Evolutionary conservation across 2,888 invertebrate genomes (phyloP), one percentile per base, ranked within the genome.

Genomic region (Timandra comae): DNA sequence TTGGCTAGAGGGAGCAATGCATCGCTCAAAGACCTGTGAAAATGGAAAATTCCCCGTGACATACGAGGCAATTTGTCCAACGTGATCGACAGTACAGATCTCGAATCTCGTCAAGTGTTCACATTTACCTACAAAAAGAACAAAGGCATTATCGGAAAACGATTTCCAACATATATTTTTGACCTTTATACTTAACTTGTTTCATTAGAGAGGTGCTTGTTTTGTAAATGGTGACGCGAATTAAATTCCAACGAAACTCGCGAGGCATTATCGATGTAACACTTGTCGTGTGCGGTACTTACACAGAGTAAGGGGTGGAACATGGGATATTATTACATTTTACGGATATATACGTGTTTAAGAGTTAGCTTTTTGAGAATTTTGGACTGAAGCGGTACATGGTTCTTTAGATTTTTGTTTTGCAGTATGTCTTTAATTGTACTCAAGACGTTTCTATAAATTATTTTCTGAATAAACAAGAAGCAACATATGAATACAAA

Each of bases 31-130:
- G 13, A 13, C 25, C 27, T 36, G 33, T 30, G 7, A 41, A 41
- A 52, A 49, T 48, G 41, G 43, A 40, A 46, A 38, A 43, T 35
- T 47, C 43, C 28, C 46, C 28, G 47, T 60, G 61, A 69, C 63
- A 52, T 53, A 68, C 60, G 58, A 52, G 56, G 53, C 53, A 52
- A 66, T 70, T 67, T 64, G 53, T 62, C 54, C 44, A 30, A 33
- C 35, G 35, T 49, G 56, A 51, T 45, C 44, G 54, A 52, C 54
- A 58, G 48, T 42, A 29, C 32, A 53, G 50, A 58, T 58, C 55
- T 39, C 25, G 34, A 37, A 42, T 41, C 35, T 27, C 31, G 30
- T 34, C 26, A 28, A 33, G 33, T 36, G 30, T 32, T 26, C 12
- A 31, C 35, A 43, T 32, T 38, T 29, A 43, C 40, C 10, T 29